phyloP scores from a whole-genome alignment of 2,888 invertebrate genomes.

The Brachypterus glaber region DNA sequence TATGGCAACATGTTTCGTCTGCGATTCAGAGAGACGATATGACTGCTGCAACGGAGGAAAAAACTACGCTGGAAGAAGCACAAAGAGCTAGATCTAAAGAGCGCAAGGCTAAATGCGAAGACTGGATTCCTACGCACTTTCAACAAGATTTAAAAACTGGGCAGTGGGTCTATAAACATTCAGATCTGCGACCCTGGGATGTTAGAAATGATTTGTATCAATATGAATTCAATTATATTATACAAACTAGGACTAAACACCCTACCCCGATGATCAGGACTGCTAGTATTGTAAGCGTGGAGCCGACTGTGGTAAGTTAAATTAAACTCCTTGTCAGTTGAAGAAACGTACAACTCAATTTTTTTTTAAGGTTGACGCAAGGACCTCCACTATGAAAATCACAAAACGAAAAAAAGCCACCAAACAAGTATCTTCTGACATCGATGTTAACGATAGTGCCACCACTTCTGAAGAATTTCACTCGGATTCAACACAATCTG shows the following conservation, averaged over 20 bases:
- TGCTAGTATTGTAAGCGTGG: slow-evolving; percentile 59
- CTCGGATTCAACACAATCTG: slow-evolving; percentile 36
- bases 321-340: slow-evolving; percentile 1
- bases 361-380: slow-evolving; percentile 42
- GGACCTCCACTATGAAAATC: slow-evolving; percentile 44
- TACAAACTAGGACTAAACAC: slow-evolving; percentile 68
- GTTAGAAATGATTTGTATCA: slow-evolving; percentile 75
- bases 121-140: slow-evolving; percentile 70
- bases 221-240: slow-evolving; percentile 72
- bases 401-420: slow-evolving; percentile 44
- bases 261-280: slow-evolving; percentile 65
- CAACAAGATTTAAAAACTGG: slow-evolving; percentile 47
- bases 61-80: slow-evolving; percentile 80
- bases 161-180: slow-evolving; percentile 65
- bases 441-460: slow-evolving; percentile 41
- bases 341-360: slow-evolving; percentile 5
- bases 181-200: slow-evolving; percentile 83
- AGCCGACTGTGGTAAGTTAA: slow-evolving; percentile 35
- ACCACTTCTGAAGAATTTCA: slow-evolving; percentile 38
- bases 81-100: slow-evolving; percentile 65
- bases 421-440: slow-evolving; percentile 45
- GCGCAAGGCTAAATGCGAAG: slow-evolving; percentile 51
- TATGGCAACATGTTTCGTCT: slow-evolving; percentile 80
- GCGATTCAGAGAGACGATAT: slow-evolving; percentile 79
- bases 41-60: slow-evolving; percentile 82